Evolutionary conservation across 2,113 vertebrate genomes (phyloP), one percentile per base, ranked within the genome.

Genomic region (Anoplopoma fimbria): DNA sequence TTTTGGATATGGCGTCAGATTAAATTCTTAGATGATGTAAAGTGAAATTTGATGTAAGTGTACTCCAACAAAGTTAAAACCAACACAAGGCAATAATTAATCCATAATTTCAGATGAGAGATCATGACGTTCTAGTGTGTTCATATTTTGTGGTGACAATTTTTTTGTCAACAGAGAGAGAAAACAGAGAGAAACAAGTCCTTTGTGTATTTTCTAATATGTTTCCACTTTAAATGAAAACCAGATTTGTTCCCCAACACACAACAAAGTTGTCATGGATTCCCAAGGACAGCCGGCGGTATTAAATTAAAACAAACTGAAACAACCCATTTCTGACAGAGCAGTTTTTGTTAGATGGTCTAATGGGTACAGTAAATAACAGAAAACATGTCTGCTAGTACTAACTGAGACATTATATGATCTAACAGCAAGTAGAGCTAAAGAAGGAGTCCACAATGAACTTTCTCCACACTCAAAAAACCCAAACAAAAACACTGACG

Each of bases 141-240:
- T 85, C 40, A 73, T 34, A 76, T 81, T 82, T 74, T 79, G 13
- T 45, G 79, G 31, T 82, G 57, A 61, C 72, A 77, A 42, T 7
- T 75, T 68, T n/a, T 73, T 85, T 74, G 62, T 69, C 55, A n/a
- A 33, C n/a, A 74, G 25, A 69, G 27, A 60, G n/a, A 75, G 65
- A 42, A 74, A 83, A 57, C 25, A 6, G 25, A 29, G 55, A 55
- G 51, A 55, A 57, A 57, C 53, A 57, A 34, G 0, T 60, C 23
- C 27, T 29, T 75, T 85, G 45, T 72, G 45, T 82, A n/a, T 79
- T 85, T 84, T 60, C 45, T 62, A 38, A 78, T 69, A 80, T 73
- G 60, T 63, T 87, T 82, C 87, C 79, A 77, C 69, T 87, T 85
- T 58, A 64, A 86, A 88, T 80, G 45, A 82, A 79, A 89, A 78